Evolutionary conservation across 2,797 vertebrate species (phyloP).

Genomic region (Gobionotothen gibberifrons): DNA sequence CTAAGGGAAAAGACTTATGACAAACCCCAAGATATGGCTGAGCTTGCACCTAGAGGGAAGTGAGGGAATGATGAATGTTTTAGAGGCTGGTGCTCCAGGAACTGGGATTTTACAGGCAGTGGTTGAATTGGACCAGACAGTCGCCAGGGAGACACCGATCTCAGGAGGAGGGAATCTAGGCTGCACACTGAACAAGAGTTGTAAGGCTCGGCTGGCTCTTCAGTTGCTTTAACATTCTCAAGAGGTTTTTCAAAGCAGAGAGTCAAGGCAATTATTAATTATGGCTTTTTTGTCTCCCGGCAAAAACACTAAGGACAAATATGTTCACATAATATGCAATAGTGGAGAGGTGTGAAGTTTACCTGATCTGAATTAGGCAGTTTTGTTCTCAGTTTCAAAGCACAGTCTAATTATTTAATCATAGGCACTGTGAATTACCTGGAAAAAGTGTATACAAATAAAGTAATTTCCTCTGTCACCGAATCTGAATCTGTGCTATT

Average conservation of each 20-base stretch:
- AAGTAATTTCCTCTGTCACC: slow-evolving; percentile 19
- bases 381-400: slow-evolving; percentile 56
- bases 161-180: slow-evolving; percentile 70
- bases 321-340: slow-evolving; percentile 42
- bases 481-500: not conserved
- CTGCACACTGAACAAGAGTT: slow-evolving; percentile 58
- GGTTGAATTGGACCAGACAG: slow-evolving; percentile 74
- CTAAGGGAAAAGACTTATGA: slow-evolving; percentile 55
- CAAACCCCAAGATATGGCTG: slow-evolving; percentile 64
- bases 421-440: slow-evolving; percentile 2
- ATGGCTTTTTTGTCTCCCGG: slow-evolving; percentile 53
- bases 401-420: slow-evolving; percentile 33
- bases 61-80: slow-evolving; percentile 74
- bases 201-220: slow-evolving; percentile 52
- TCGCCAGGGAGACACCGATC: slow-evolving; percentile 68
- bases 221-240: slow-evolving; percentile 57
- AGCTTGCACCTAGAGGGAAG: slow-evolving; percentile 61
- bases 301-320: slow-evolving; percentile 53
- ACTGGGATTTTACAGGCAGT: slow-evolving; percentile 70
- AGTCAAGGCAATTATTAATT: slow-evolving; percentile 75
- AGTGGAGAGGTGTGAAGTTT: slow-evolving; percentile 32
- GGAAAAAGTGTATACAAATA: slow-evolving; percentile 24
- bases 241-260: slow-evolving; percentile 61
- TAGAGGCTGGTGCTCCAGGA: slow-evolving; percentile 56
- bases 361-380: slow-evolving; percentile 32